Conservation (phyloP, 2,888 invertebrate species). For the Callinectes sapidus region DNA sequence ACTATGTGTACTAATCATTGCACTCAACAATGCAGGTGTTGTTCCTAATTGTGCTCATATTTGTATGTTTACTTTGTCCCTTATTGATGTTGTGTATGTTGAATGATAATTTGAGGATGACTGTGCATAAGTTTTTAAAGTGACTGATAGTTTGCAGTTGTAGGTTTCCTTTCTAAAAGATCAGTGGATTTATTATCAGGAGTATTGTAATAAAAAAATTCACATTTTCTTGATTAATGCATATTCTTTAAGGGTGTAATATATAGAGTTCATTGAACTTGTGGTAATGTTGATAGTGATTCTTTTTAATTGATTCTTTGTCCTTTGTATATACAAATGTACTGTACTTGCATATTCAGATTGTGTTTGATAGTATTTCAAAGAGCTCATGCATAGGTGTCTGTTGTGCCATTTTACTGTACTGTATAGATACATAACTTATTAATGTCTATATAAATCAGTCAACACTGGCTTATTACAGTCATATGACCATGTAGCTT, state of each 20-base stretch:
- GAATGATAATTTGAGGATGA: not conserved
- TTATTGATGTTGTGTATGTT: not conserved
- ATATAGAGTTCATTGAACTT: not conserved
- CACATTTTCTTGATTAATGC: not conserved
- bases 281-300: not conserved
- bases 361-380: not conserved
- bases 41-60: not conserved
- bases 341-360: not conserved
- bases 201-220: not conserved
- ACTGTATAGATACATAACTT: not conserved
- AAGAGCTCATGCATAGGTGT: slow-evolving; percentile 12
- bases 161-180: not conserved
- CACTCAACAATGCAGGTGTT: slow-evolving; percentile 1
- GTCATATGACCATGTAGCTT: slow-evolving; percentile 15
- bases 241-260: not conserved
- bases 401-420: slow-evolving; percentile 24
- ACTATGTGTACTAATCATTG: not conserved
- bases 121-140: not conserved
- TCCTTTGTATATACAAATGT: not conserved
- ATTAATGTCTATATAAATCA: slow-evolving; percentile 7
- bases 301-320: not conserved
- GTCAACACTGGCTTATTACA: slow-evolving; percentile 20
- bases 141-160: not conserved
- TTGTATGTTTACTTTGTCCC: not conserved
- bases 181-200: not conserved